A percentile compares a stretch with the other conserved stretches of the same genome.
Evolutionary conservation across 2,113 vertebrate genomes (phyloP).

Genomic region (Hippocampus guttulatus): DNA sequence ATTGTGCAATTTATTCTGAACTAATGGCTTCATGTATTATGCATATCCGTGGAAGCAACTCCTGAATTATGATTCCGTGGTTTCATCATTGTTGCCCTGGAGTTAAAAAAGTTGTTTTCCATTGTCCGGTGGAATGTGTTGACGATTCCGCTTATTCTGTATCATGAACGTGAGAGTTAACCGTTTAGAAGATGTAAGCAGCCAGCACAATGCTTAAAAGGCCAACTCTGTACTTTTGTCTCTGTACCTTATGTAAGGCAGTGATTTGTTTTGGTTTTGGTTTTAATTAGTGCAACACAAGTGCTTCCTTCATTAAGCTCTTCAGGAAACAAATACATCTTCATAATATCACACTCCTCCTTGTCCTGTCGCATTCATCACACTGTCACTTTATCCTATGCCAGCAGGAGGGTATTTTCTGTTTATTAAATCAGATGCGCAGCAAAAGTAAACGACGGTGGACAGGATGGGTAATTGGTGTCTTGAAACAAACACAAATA

Average conservation of each 20-base stretch:
- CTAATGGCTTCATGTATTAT: slow-evolving; percentile 39
- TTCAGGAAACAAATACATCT: slow-evolving; percentile 10
- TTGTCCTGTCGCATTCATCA: slow-evolving; percentile 15
- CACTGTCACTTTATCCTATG: slow-evolving; percentile 34
- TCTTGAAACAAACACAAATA: slow-evolving; percentile 14
- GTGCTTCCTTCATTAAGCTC: not conserved
- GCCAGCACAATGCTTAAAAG: not conserved
- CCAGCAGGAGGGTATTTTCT: slow-evolving; percentile 36
- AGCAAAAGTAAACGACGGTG: not conserved
- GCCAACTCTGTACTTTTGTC: not conserved
- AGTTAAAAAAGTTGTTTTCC: not conserved
- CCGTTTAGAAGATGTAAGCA: not conserved
- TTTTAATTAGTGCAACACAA: not conserved
- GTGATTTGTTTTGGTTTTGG: not conserved
- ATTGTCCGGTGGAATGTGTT: not conserved
- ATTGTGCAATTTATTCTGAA: slow-evolving; percentile 17
- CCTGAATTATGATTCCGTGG: slow-evolving; percentile 18
- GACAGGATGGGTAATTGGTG: not conserved
- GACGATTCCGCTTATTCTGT: not conserved
- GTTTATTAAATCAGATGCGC: slow-evolving; percentile 12
- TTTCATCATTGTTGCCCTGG: slow-evolving; percentile 14
- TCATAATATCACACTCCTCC: slow-evolving; percentile 34
- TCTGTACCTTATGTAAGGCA: not conserved
- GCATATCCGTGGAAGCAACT: slow-evolving; percentile 20
- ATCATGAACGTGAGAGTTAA: not conserved